A percentile compares a stretch with the other conserved stretches of the same genome.
These are phyloP conservation scores for Sebastes taczanowskii DNA, from an alignment of 2,797 vertebrate species.

Conservation along the genomic window DNA sequence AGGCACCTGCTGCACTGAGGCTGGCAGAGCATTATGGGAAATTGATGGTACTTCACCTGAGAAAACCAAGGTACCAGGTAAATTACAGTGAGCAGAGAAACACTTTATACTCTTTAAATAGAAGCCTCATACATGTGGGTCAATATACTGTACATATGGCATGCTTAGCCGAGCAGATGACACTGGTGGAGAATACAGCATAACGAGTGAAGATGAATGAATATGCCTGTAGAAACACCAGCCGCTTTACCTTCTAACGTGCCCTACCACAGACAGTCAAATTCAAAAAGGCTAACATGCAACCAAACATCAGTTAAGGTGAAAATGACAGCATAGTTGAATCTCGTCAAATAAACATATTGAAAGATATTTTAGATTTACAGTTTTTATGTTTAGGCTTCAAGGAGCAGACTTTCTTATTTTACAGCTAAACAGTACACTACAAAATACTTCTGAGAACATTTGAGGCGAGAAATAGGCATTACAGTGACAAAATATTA, in stretches of 20 bases:
- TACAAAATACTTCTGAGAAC: too few relatives aligned
- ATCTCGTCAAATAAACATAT: not conserved
- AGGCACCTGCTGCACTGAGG: conserved; percentile 22
- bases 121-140: conserved; percentile 2
- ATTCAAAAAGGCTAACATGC: not conserved
- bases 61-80: conserved; percentile 27
- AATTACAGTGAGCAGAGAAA: conserved; percentile 17
- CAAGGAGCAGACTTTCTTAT: not conserved
- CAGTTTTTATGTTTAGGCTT: not conserved
- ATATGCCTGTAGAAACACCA: not conserved
- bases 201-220: not conserved
- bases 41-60: conserved; percentile 16
- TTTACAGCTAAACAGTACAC: too few relatives aligned
- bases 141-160: conserved; percentile 16
- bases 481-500: too few relatives aligned
- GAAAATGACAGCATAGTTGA: not conserved
- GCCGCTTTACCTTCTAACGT: not conserved
- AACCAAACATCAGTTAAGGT: not conserved
- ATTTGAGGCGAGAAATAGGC: too few relatives aligned
- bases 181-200: not conserved
- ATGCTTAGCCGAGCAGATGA: conserved; percentile 10
- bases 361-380: not conserved
- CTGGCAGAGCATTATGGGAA: conserved; percentile 11
- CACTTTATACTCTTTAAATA: conserved; percentile 35
- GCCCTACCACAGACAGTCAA: not conserved